A percentile compares a stretch with the other conserved stretches of the same genome.
These are phyloP conservation scores for Sycobia sp. DNA, from an alignment of 1,140 invertebrate genomes.

Conservation along the genomic window DNA sequence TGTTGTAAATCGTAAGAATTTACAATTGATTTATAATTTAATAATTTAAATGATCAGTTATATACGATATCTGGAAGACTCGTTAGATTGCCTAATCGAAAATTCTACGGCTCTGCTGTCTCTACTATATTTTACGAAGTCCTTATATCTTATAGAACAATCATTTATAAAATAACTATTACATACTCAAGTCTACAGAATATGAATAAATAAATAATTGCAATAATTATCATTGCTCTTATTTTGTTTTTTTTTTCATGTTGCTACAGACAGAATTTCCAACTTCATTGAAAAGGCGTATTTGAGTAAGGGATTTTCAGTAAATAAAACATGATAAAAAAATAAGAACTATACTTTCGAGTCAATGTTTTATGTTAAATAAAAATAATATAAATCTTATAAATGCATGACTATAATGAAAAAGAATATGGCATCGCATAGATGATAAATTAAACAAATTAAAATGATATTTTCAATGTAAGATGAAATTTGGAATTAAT, in stretches of 20 bases:
- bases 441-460: conserved; percentile 41
- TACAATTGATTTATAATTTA: too few relatives aligned
- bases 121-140: conserved; percentile 15
- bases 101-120: conserved; percentile 32
- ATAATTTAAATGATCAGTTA: too few relatives aligned
- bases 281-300: conserved; percentile 39
- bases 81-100: conserved; percentile 27
- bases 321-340: conserved; percentile 31
- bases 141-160: too few relatives aligned
- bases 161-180: too few relatives aligned
- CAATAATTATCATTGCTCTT: too few relatives aligned
- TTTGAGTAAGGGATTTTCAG: conserved; percentile 15
- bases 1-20: too few relatives aligned
- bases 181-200: too few relatives aligned
- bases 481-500: conserved; percentile 36
- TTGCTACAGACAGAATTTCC: conserved; percentile 29
- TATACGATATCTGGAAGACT: conserved; percentile 17
- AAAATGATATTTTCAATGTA: conserved; percentile 47
- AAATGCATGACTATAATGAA: conserved; percentile 43
- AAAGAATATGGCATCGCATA: conserved; percentile 39
- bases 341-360: conserved; percentile 26
- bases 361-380: conserved; percentile 31
- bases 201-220: too few relatives aligned
- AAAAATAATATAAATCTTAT: conserved; percentile 39
- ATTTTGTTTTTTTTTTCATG: too few relatives aligned